phyloP scores from a whole-genome alignment of 1,140 invertebrate species.

The Holcopasites calliopsidis region DNA sequence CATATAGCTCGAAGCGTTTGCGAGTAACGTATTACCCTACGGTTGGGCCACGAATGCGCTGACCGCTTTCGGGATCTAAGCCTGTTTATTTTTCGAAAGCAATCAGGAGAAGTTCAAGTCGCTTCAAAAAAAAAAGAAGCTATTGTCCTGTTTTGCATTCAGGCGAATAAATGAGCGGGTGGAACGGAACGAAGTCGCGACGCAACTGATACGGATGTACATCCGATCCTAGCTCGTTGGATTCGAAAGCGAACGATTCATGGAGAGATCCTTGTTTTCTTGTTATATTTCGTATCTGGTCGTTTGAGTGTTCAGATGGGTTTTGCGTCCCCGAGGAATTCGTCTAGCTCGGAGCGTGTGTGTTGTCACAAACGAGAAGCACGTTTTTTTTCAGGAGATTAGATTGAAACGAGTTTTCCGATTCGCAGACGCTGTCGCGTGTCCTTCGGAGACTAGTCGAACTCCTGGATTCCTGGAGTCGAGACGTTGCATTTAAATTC shows the following conservation, averaged over 20 bases:
- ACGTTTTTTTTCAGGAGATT: not conserved
- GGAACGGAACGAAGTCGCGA: not conserved
- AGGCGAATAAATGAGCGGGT: not conserved
- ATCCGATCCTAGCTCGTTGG: conserved; percentile 14
- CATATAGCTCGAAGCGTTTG: conserved; percentile 52
- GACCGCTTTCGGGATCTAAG: conserved; percentile 18
- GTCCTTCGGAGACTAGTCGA: not conserved
- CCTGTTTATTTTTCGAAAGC: conserved; percentile 32
- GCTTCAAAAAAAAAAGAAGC: not conserved
- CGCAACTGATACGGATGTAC: not conserved
- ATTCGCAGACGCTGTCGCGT: not conserved
- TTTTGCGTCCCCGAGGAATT: not conserved
- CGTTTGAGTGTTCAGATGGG: not conserved
- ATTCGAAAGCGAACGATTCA: conserved; percentile 48
- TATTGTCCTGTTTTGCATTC: not conserved
- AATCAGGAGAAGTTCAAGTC: conserved; percentile 31
- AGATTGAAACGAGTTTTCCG: not conserved
- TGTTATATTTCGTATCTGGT: not conserved
- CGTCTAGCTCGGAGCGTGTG: too few relatives aligned
- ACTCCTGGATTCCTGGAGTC: not conserved
- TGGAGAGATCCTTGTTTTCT: conserved; percentile 33
- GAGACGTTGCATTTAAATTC: conserved; percentile 2
- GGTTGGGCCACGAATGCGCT: not conserved
- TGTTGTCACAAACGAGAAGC: too few relatives aligned
- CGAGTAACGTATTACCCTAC: not conserved